Evolutionary conservation across 2,113 vertebrate genomes (phyloP), one percentile per base, ranked within the genome.

Genomic region (Puma concolor): DNA sequence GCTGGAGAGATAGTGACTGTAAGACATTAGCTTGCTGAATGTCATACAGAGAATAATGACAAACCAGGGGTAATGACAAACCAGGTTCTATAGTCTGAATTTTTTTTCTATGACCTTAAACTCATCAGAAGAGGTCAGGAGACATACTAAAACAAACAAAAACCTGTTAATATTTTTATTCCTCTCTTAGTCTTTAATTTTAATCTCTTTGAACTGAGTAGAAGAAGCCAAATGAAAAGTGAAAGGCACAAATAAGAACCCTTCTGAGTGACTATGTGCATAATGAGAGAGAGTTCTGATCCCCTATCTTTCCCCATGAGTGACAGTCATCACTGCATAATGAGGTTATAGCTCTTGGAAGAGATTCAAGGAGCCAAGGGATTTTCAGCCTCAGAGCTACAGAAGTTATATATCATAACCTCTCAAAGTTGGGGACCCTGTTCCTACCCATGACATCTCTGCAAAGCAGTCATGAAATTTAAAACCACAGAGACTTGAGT

Each of bases 171-270:
- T 50, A 79, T 97, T 97, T 44, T 82, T 44, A 41, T 57, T 96
- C 94, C 4, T 94, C 38, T 84, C 50, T 88, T 1, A 17, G 14
- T 94, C 5, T 12, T 72, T 97, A 31, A 69, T 77, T 97, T 97
- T 57, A 79, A 87, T 91, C 88, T 50, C 83, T 97, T 95, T 74
- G 95, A 96, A 97, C 60, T 33, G 38, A 84, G 97, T 36, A 11
- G 95, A 97, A 98, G 16, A 15, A 98, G 71, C 72, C 72, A 95
- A 98, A 86, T 60, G 89, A 81, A 98, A 95, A 98, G 69, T 74
- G 93, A 98, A 95, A 87, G 91, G 25, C 94, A 88, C 19, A 69
- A 2, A 50, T 64, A 91, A 88, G 82, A 81, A 71, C 87, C 85
- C 88, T 94, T 44, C 10, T 93, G 96, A 98, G 87, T 94, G 89